phyloP scores from a whole-genome alignment of 1,140 invertebrate species.

The Hermatobates lingyangjiaoensis region DNA sequence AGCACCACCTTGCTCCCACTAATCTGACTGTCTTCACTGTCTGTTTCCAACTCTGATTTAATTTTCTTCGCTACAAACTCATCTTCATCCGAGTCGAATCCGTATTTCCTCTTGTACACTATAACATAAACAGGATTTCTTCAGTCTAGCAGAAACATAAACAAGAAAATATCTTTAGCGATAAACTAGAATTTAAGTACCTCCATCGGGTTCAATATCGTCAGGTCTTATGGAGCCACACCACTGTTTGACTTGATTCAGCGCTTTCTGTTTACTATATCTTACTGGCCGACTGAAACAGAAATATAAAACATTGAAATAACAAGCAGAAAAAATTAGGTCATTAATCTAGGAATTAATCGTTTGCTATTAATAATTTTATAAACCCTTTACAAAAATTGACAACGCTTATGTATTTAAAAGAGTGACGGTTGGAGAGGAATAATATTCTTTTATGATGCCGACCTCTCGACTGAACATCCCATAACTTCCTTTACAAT shows the following conservation, averaged over 20 bases:
- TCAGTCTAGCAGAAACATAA: neutral
- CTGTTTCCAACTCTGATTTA: slow-evolving; percentile 26
- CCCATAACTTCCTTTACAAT: too few species aligned
- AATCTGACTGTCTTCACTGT: slow-evolving; percentile 25
- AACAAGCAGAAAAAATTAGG: too few species aligned
- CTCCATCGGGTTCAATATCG: slow-evolving; percentile 29
- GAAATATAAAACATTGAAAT: slow-evolving; percentile 7
- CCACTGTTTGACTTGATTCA: slow-evolving; percentile 70
- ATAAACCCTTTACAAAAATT: too few species aligned
- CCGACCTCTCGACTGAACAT: too few species aligned
- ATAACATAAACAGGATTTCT: slow-evolving; percentile 20
- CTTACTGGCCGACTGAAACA: slow-evolving; percentile 36
- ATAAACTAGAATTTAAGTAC: slow-evolving; percentile 17
- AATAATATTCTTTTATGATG: too few species aligned
- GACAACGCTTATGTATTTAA: too few species aligned
- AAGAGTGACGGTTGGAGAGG: too few species aligned
- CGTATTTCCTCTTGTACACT: slow-evolving; percentile 26
- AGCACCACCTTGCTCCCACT: neutral
- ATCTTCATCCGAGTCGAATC: slow-evolving; percentile 29
- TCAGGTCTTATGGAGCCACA: slow-evolving; percentile 34
- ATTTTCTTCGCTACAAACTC: slow-evolving; percentile 29
- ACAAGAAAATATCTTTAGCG: slow-evolving; percentile 20
- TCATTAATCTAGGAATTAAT: too few species aligned
- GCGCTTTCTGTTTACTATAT: slow-evolving; percentile 56
- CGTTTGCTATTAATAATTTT: too few species aligned